Percentiles rank a stretch among this genome's conserved stretches.
phyloP scores from a whole-genome alignment of 2,113 vertebrate species.

The Hydrolagus affinis region DNA sequence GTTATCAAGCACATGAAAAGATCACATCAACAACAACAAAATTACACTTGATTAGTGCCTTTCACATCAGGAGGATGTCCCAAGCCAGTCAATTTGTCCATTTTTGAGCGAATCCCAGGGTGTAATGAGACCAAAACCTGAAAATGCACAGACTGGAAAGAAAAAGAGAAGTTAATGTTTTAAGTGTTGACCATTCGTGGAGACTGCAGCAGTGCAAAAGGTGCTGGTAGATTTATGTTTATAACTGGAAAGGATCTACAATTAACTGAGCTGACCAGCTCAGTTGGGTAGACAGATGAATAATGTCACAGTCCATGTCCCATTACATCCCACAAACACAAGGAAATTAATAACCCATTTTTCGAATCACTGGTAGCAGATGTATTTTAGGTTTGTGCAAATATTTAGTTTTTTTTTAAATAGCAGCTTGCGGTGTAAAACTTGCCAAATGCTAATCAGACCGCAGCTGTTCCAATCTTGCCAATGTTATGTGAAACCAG shows the following conservation, averaged over 20 bases:
- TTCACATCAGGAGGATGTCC: no score
- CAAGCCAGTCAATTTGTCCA: no score
- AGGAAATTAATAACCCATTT: background rate
- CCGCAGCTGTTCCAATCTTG: background rate
- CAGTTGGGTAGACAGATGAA: background rate
- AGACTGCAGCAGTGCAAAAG: background rate
- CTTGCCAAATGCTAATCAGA: constrained; percentile 16
- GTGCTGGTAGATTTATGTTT: background rate
- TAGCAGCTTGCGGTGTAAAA: constrained; percentile 20
- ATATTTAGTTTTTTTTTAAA: constrained; percentile 18
- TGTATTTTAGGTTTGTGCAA: constrained; percentile 19
- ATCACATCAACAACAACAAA: no score
- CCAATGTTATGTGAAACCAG: constrained; percentile 10
- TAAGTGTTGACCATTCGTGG: no score
- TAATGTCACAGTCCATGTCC: background rate
- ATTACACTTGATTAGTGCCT: no score
- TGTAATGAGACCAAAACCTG: no score
- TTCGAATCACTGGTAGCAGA: constrained; percentile 17
- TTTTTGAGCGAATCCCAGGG: no score
- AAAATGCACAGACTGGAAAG: no score
- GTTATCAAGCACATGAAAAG: no score
- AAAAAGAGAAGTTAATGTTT: no score
- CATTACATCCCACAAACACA: background rate
- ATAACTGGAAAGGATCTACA: background rate
- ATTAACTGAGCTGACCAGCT: background rate